These are phyloP conservation scores for Smithornis capensis DNA, from an alignment of 2,113 vertebrate species.

Conservation along the genomic window DNA sequence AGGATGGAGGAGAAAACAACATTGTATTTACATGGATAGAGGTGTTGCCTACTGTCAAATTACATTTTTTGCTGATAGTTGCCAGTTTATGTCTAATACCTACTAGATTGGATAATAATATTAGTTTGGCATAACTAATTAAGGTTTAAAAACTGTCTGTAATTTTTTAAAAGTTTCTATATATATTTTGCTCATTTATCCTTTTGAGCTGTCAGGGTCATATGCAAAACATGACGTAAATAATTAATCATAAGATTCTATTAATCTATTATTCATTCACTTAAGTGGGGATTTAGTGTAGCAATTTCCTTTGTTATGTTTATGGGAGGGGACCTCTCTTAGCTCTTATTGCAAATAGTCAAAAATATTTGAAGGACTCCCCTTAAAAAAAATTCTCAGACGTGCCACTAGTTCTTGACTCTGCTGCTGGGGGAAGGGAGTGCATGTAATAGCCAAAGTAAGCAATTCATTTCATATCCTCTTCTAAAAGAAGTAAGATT, in stretches of 20 bases:
- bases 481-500: conserved; percentile 67
- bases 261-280: conserved; percentile 54
- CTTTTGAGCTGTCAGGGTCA: neutral
- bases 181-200: neutral
- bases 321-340: conserved; percentile 25
- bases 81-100: neutral
- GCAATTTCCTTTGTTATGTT: conserved; percentile 28
- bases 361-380: conserved; percentile 55
- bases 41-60: neutral
- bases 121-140: neutral
- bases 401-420: conserved; percentile 19
- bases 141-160: neutral
- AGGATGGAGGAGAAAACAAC: neutral
- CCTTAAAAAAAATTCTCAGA: neutral
- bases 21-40: neutral
- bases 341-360: conserved; percentile 9
- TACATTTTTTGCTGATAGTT: neutral
- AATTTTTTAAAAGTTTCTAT: neutral
- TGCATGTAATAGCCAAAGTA: conserved; percentile 59
- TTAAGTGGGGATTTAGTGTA: conserved; percentile 9
- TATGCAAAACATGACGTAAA: neutral
- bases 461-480: conserved; percentile 67
- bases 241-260: conserved; percentile 33
- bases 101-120: neutral
- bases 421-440: conserved; percentile 34